Percentiles rank a stretch among this genome's conserved stretches.
These are phyloP conservation scores for Microtus montanus DNA, from an alignment of 2,113 vertebrate species.

Conservation along the genomic window DNA sequence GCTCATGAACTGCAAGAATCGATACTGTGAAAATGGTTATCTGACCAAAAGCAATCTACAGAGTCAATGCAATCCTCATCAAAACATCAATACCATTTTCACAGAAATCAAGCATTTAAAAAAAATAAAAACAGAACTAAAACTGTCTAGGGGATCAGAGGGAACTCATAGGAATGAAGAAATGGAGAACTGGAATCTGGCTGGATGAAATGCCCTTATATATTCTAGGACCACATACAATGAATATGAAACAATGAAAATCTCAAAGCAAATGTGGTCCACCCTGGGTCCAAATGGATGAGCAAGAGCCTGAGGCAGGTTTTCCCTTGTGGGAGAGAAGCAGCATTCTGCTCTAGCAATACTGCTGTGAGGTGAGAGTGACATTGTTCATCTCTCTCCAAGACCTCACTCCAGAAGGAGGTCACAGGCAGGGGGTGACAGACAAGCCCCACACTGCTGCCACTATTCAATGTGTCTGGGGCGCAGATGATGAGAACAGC, in stretches of 20 bases:
- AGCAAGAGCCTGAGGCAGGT: neutral
- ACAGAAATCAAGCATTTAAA: neutral
- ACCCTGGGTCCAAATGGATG: neutral
- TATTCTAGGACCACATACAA: neutral
- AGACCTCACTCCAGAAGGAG: neutral
- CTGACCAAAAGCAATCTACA: neutral
- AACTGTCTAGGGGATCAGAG: neutral
- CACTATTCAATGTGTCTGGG: neutral
- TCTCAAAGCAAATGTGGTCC: neutral
- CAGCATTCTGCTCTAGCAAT: neutral
- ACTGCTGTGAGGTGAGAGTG: neutral
- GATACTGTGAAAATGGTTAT: neutral
- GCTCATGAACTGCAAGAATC: neutral
- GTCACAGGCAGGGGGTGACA: neutral
- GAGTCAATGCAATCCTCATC: neutral
- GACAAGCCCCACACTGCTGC: neutral
- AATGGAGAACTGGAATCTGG: neutral
- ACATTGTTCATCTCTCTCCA: neutral
- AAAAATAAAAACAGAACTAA: neutral
- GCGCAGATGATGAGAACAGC: constrained; percentile 34
- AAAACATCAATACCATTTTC: neutral
- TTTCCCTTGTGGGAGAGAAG: neutral
- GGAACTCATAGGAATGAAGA: neutral
- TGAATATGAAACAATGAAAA: neutral
- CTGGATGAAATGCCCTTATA: neutral